Evolutionary conservation across 1,140 invertebrate species (phyloP).

Genomic region (Drosophila suzukii): DNA sequence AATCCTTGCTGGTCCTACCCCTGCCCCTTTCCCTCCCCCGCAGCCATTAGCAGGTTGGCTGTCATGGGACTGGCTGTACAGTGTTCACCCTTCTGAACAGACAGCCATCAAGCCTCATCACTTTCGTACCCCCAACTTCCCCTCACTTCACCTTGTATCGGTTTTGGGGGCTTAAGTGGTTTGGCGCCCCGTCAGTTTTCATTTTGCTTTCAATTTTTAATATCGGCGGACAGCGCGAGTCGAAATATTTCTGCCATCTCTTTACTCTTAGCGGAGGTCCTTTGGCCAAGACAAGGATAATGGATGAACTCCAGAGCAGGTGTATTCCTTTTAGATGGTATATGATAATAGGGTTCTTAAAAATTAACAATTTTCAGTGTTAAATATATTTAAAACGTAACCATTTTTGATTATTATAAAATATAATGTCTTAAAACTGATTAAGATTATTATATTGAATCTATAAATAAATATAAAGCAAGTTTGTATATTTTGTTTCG

Average conservation of each 20-base stretch:
- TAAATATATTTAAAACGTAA: too few relatives aligned
- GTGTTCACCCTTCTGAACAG: slow-evolving; percentile 34
- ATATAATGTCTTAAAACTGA: too few relatives aligned
- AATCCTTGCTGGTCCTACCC: neutral
- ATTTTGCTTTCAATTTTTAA: slow-evolving; percentile 67
- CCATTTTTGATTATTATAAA: too few relatives aligned
- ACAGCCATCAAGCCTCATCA: slow-evolving; percentile 57
- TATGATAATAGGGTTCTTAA: too few relatives aligned
- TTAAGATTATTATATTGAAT: too few relatives aligned
- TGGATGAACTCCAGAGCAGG: neutral
- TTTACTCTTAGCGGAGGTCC: neutral
- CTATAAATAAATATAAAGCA: too few relatives aligned
- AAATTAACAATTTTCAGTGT: too few relatives aligned
- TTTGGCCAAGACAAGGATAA: too few relatives aligned
- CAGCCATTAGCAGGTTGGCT: slow-evolving; percentile 56
- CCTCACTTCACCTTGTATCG: slow-evolving; percentile 51
- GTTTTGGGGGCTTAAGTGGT: slow-evolving; percentile 72
- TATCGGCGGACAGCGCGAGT: slow-evolving; percentile 51
- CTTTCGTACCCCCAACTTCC: neutral
- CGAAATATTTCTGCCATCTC: slow-evolving; percentile 17
- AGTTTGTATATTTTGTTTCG: too few relatives aligned
- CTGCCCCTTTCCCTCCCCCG: neutral
- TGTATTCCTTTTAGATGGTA: too few relatives aligned
- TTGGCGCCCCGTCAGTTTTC: slow-evolving; percentile 69
- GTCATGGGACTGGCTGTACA: slow-evolving; percentile 14